These are phyloP conservation scores for Tyrannus savana DNA, from an alignment of 2,113 vertebrate genomes.

Conservation along the genomic window DNA sequence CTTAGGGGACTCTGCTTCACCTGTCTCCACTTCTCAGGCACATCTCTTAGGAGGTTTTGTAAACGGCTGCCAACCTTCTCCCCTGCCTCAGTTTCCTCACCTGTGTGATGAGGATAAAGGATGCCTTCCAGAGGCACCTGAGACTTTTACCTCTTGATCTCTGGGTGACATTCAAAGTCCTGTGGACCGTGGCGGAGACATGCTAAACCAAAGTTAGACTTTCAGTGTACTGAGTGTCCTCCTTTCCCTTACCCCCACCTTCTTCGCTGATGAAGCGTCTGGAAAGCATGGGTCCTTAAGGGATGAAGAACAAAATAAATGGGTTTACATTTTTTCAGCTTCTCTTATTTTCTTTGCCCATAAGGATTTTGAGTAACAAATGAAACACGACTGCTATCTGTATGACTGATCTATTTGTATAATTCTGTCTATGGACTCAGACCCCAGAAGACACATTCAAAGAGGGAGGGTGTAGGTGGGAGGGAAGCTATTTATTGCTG, in stretches of 20 bases:
- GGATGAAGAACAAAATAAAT: slow-evolving; percentile 78
- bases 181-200: neutral
- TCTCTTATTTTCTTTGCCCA: slow-evolving; percentile 83
- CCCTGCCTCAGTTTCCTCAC: slow-evolving; percentile 11
- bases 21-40: neutral
- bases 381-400: slow-evolving; percentile 85
- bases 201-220: neutral
- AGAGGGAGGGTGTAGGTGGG: slow-evolving; percentile 43
- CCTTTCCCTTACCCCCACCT: neutral
- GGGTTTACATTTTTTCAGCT: slow-evolving; percentile 83
- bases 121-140: neutral
- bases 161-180: neutral
- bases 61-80: neutral
- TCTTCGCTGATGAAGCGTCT: neutral
- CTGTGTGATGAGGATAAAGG: neutral
- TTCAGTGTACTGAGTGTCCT: neutral
- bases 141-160: neutral
- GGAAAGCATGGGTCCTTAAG: slow-evolving; percentile 80
- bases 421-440: slow-evolving; percentile 81
- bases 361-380: slow-evolving; percentile 91
- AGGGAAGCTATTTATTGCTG: slow-evolving; percentile 73
- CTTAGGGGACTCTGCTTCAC: neutral
- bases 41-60: neutral
- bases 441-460: slow-evolving; percentile 65
- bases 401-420: slow-evolving; percentile 89